Evolutionary conservation across 2,797 vertebrate species (phyloP).

Genomic region (Podargus strigoides): DNA sequence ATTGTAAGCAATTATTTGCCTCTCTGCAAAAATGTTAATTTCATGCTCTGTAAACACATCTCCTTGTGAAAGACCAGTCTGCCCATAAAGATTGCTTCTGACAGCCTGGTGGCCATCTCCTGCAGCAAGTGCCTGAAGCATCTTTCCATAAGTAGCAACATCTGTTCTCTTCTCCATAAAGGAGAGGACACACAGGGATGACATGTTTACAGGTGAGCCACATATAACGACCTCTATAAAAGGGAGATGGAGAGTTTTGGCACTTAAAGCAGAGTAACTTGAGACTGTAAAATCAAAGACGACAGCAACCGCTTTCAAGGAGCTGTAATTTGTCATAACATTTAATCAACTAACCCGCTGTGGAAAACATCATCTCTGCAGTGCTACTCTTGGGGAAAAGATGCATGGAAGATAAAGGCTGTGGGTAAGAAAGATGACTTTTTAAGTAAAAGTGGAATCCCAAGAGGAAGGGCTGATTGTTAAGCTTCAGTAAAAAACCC

Average conservation of each 20-base stretch:
- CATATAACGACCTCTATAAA: background rate
- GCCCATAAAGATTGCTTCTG: slow-evolving; percentile 63
- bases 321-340: background rate
- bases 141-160: slow-evolving; percentile 2
- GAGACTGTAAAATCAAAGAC: background rate
- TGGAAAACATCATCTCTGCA: background rate
- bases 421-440: background rate
- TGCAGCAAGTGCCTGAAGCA: slow-evolving; percentile 31
- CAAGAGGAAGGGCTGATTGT: background rate
- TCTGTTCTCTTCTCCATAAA: background rate
- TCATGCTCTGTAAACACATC: slow-evolving; percentile 79
- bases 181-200: background rate
- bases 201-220: background rate
- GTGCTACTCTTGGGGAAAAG: background rate
- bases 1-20: slow-evolving; percentile 71
- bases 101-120: slow-evolving; percentile 53
- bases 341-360: background rate
- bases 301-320: background rate
- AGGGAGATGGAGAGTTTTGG: background rate
- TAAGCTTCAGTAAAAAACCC: background rate
- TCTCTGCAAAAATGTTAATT: slow-evolving; percentile 76
- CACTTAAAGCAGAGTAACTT: background rate
- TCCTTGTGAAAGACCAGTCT: slow-evolving; percentile 66
- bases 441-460: background rate
- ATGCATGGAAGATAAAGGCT: background rate